Conservation (phyloP, 1,140 invertebrate species). For the Bombus pascuorum region DNA sequence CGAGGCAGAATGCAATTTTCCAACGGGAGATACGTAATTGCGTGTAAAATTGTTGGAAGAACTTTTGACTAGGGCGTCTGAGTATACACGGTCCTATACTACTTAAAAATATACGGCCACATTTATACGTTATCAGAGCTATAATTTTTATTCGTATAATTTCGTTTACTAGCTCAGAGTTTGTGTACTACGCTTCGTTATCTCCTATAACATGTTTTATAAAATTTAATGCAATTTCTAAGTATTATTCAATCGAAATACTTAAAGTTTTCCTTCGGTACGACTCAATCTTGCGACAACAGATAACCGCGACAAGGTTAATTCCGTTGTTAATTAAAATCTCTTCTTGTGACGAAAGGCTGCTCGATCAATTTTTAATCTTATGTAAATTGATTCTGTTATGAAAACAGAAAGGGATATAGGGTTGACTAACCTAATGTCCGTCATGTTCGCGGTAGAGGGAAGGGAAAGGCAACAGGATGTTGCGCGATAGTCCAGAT, state of each 20-base stretch:
- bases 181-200: too few species aligned
- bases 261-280: not conserved
- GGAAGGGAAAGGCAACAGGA: not conserved
- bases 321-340: not conserved
- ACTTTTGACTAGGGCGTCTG: not conserved
- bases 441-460: not conserved
- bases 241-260: not conserved
- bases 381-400: not conserved
- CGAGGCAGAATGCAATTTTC: not conserved
- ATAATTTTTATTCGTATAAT: too few species aligned
- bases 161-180: too few species aligned
- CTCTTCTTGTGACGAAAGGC: not conserved
- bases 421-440: not conserved
- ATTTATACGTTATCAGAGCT: not conserved
- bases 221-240: not conserved
- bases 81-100: not conserved
- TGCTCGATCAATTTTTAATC: not conserved
- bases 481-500: not conserved
- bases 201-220: not conserved
- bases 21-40: not conserved
- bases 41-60: not conserved
- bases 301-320: not conserved
- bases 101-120: not conserved
- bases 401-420: not conserved
- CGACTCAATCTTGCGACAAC: not conserved